These are phyloP conservation scores for Euschistus heros DNA, from an alignment of 1,140 invertebrate species.

Conservation along the genomic window DNA sequence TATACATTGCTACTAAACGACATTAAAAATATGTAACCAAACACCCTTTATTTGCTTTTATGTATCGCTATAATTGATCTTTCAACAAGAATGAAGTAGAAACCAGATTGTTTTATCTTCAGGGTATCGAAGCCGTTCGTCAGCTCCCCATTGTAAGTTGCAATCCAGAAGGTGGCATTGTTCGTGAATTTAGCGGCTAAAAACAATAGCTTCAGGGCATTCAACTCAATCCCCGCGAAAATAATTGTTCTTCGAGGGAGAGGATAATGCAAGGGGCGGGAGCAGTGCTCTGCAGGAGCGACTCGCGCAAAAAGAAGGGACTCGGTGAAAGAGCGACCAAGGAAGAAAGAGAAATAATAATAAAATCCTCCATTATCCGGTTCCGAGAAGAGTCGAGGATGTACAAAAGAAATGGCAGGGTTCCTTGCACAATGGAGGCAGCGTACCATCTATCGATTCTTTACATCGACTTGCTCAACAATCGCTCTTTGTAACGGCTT, in stretches of 20 bases:
- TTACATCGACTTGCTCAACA: slow-evolving; percentile 8
- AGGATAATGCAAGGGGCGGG: neutral
- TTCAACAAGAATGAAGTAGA: no score
- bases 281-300: neutral
- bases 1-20: no score
- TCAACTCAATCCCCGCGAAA: neutral
- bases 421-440: neutral
- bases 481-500: neutral
- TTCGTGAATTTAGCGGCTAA: neutral
- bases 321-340: neutral
- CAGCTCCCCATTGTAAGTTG: no score
- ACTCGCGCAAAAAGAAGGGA: neutral
- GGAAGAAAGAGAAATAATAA: slow-evolving; percentile 1
- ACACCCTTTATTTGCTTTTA: no score
- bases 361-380: slow-evolving; percentile 1
- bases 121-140: no score
- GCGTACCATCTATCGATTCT: neutral
- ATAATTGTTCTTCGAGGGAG: neutral
- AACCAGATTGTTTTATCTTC: no score
- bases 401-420: neutral
- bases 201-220: neutral
- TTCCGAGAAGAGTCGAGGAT: neutral
- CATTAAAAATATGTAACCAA: no score
- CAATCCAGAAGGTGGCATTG: no score
- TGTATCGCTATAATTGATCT: no score